Base-by-base conservation (phyloP, 2,888 invertebrate genomes). In the Acanthosepion pharaonis region DNA sequence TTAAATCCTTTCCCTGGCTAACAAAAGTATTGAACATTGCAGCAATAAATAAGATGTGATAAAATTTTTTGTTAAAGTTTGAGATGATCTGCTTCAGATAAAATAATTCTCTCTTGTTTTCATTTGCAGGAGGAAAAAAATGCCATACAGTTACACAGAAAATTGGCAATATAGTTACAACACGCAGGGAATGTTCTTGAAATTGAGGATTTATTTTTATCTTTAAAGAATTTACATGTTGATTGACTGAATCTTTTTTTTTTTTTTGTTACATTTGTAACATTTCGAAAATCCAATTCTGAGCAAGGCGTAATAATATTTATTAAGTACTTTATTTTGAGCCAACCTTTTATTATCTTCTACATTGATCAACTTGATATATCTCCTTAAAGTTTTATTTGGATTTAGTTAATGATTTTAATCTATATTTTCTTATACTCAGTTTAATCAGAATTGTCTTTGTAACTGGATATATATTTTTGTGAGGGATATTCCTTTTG, bases 101-200 rank as follows among this genome's bases (percentile, higher is more conserved):
- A 23, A 23, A 20, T 59, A 59, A 59, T 59, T 59, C 59, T 59
- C 23, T 59, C 6, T n/a, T 33, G 2, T 92, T 94, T 64, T 95
- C 91, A 55, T 95, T 95, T 95, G 15, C 95, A 96, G 96, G 96
- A 94, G 96, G 96, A 11, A 96, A 96, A 95, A 95, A 96, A 49
- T 97, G 97, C 94, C 95, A 96, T 91, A 97, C 97, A 42, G 96
- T 97, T 11, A 97, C 97, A 94, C 96, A 97, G 94, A 96, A 96
- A 95, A 95, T 97, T 42, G 97, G 97, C 15, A 97, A 97, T 95
- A 97, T 96, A 95, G 96, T 97, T 33, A 96, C 96, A n/a, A 97
- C 97, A 11, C 97, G 96, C 94, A 97, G 97, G 9, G 96, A 96
- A 94, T 97, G 97, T 95, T 96, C 96, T 42, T 97, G 95, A 96